phyloP scores from a whole-genome alignment of 2,113 vertebrate genomes.

The Scortum barcoo region DNA sequence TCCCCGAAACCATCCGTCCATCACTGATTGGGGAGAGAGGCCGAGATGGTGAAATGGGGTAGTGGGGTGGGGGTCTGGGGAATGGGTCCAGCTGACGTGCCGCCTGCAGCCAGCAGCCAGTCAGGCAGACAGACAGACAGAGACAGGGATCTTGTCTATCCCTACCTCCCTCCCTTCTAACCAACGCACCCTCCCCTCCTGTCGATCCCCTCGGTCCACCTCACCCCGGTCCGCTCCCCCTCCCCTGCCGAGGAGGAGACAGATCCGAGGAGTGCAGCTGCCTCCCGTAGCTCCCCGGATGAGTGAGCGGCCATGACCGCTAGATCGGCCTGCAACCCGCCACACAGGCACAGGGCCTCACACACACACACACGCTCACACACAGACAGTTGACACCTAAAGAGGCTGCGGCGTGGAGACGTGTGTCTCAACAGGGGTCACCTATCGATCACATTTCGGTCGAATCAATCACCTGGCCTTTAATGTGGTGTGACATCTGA shows the following conservation, averaged over 20 bases:
- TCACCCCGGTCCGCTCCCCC: slow-evolving; percentile 39
- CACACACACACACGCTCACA: slow-evolving; percentile 14
- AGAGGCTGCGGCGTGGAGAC: slow-evolving; percentile 9
- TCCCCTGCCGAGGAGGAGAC: slow-evolving; percentile 52
- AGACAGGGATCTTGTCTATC: slow-evolving; percentile 33
- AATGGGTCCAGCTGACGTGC: slow-evolving; percentile 81
- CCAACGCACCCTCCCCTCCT: slow-evolving; percentile 37
- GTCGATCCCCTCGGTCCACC: slow-evolving; percentile 22
- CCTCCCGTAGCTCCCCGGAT: slow-evolving; percentile 68
- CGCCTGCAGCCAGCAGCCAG: slow-evolving; percentile 61
- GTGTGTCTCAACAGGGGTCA: slow-evolving; percentile 29
- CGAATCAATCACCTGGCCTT: slow-evolving; percentile 71
- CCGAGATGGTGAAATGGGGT: slow-evolving; percentile 48
- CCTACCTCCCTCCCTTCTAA: slow-evolving; percentile 32
- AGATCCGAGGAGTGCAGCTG: slow-evolving; percentile 78
- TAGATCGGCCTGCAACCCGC: slow-evolving; percentile 39
- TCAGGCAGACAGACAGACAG: slow-evolving; percentile 48
- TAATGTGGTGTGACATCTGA: slow-evolving; percentile 57
- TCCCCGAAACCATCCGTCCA: slow-evolving; percentile 63
- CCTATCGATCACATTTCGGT: slow-evolving; percentile 69
- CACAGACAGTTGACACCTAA: slow-evolving; percentile 36
- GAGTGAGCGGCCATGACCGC: slow-evolving; percentile 71
- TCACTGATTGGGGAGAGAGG: slow-evolving; percentile 65
- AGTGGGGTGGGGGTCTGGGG: slow-evolving; percentile 65
- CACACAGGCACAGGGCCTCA: slow-evolving; percentile 35